Percentiles rank a stretch among this genome's conserved stretches.
phyloP scores from a whole-genome alignment of 64 coral and sea anemone genomes.

The Cladopsammia gracilis region DNA sequence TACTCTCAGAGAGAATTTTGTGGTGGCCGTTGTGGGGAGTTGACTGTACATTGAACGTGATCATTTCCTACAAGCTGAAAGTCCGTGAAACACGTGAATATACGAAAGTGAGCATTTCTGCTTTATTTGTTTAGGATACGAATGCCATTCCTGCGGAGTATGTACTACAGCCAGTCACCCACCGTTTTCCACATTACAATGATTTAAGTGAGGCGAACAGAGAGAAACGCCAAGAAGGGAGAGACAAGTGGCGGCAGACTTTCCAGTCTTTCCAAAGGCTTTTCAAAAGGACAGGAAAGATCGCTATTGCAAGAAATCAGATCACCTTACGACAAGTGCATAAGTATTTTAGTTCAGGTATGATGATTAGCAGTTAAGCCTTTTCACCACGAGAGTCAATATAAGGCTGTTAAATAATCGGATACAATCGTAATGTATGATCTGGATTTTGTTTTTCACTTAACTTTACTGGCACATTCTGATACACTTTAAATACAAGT shows the following conservation, averaged over 20 bases:
- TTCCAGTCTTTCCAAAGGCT: slow-evolving; percentile 80
- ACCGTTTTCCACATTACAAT: slow-evolving; percentile 74
- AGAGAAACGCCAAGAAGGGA: slow-evolving; percentile 52
- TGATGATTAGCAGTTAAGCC: no score
- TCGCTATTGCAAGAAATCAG: slow-evolving; percentile 46
- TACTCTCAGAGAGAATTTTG: no score
- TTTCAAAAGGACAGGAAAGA: slow-evolving; percentile 66
- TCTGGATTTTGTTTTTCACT: no score
- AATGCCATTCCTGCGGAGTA: slow-evolving; percentile 85
- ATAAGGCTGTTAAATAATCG: no score
- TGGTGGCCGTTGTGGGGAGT: no score
- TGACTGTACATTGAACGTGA: no score
- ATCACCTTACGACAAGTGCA: slow-evolving; percentile 65
- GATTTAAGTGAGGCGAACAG: slow-evolving; percentile 71
- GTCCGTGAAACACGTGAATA: no score
- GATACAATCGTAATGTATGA: no score
- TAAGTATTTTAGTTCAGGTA: slow-evolving; percentile 91
- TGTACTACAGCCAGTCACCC: slow-evolving; percentile 88
- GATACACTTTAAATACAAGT: no score
- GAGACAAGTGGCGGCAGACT: slow-evolving; percentile 82
- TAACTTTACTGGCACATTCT: no score
- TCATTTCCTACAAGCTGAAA: no score
- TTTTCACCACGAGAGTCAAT: no score
- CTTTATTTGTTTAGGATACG: slow-evolving; percentile 52
- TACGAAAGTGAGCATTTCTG: background rate